Evolutionary conservation across 2,113 vertebrate genomes (phyloP), one percentile per base, ranked within the genome.

Genomic region (Octodon degus): DNA sequence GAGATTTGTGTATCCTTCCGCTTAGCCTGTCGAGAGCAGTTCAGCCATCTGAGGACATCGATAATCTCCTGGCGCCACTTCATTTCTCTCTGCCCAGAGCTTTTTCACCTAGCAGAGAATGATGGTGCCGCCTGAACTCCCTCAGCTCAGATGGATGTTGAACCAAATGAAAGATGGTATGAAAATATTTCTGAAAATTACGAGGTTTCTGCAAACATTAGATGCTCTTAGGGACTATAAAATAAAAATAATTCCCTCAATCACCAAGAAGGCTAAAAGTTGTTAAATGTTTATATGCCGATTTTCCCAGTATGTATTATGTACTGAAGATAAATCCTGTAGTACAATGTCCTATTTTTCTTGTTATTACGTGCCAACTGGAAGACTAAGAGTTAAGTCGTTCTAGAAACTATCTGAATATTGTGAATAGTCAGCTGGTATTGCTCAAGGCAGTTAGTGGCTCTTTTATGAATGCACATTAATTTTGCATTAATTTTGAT

Each of bases 401-500:
- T 95, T 91, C 40, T 94, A 80, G 80, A 89, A 95, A 82, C 17
- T 24, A 74, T 81, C n/a, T 58, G 53, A 92, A 74, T 76, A 83
- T 72, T 86, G 9, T 83, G 25, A 63, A 10, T 83, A 43, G 92
- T 94, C 50, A 62, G 43, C 92, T 84, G 43, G 80, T 85, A 40
- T 34, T 93, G 7, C 72, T 63, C 37, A 58, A 91, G 19, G 60
- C 19, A 17, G 13, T 85, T 40, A 90, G 65, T 89, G 81, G 80
- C 43, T 94, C 55, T 89, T 96, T 86, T 95, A 76, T 65, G 43
- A 67, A 91, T 91, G 76, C 32, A 79, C 58, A 93, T 94, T 87
- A 74, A 88, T 95, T 96, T 95, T 91, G 24, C 47, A 92, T 88
- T 95, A 90, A 90, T 96, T 94, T 43, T 85, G 43, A 77, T 85